Conservation (phyloP, 2,888 invertebrate species). For the Formica aserva region DNA sequence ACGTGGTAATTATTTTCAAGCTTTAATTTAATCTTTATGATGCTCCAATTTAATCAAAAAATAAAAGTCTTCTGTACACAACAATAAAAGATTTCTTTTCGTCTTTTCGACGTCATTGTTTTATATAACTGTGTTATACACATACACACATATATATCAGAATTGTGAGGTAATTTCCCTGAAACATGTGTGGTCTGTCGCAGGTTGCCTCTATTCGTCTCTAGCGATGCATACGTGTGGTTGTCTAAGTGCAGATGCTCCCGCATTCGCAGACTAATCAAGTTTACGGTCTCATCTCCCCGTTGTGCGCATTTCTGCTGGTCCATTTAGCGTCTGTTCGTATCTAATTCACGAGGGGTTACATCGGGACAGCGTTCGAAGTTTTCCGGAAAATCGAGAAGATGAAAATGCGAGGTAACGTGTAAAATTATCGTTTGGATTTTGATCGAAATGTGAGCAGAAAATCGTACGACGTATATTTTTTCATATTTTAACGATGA, state of each 20-base stretch:
- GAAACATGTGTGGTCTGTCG: conserved; percentile 47
- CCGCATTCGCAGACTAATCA: conserved; percentile 71
- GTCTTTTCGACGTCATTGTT: background rate
- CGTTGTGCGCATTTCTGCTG: conserved; percentile 63
- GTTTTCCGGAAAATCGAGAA: conserved; percentile 40
- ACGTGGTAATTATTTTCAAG: background rate
- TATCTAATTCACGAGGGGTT: conserved; percentile 48
- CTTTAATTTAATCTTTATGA: background rate
- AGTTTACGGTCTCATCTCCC: conserved; percentile 68
- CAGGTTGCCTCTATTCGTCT: conserved; percentile 21
- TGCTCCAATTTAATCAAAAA: background rate
- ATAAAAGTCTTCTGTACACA: background rate
- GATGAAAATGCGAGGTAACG: background rate
- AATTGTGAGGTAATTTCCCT: conserved; percentile 36
- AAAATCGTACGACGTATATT: background rate
- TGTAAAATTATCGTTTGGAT: background rate
- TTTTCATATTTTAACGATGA: background rate
- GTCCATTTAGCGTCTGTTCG: conserved; percentile 67
- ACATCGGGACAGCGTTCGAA: conserved; percentile 59
- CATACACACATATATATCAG: background rate
- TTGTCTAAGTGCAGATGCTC: conserved; percentile 63
- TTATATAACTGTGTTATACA: background rate
- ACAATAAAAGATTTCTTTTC: conserved; percentile 1
- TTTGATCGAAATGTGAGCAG: background rate
- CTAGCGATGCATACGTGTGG: conserved; percentile 50